Evolutionary conservation across 2,888 invertebrate genomes (phyloP).

Genomic region (Philhelius pedissequus): DNA sequence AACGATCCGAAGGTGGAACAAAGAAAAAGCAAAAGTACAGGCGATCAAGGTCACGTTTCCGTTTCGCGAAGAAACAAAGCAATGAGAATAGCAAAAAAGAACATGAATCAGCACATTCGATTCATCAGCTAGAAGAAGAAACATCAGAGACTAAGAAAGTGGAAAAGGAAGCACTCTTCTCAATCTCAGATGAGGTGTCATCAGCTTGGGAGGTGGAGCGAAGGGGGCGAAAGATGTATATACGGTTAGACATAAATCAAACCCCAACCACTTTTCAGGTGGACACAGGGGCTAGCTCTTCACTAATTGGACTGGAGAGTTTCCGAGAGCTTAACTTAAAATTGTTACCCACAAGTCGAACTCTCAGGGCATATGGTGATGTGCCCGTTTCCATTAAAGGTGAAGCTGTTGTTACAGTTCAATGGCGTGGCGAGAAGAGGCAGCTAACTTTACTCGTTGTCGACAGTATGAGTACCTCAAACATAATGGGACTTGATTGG

Average conservation of each 20-base stretch:
- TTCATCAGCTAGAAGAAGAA: not conserved
- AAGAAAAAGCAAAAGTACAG: not conserved
- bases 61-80: not conserved
- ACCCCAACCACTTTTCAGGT: conserved; percentile 26
- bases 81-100: not conserved
- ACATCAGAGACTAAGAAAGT: not conserved
- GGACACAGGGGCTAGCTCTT: conserved; percentile 37
- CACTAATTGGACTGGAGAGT: conserved; percentile 9
- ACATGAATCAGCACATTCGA: not conserved
- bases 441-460: too few relatives aligned
- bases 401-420: too few relatives aligned
- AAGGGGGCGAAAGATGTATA: not conserved
- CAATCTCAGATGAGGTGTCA: not conserved
- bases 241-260: conserved; percentile 9
- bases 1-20: not conserved
- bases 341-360: not conserved
- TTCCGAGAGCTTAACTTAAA: not conserved
- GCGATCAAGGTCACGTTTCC: not conserved
- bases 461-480: too few relatives aligned
- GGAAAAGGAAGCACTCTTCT: not conserved
- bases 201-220: not conserved
- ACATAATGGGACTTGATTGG: too few relatives aligned
- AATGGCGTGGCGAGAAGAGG: too few relatives aligned
- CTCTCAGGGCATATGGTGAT: conserved; percentile 5
- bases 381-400: not conserved